Evolutionary conservation across 1,140 invertebrate species (phyloP), one percentile per base, ranked within the genome.

Genomic region (Gryllus bimaculatus): DNA sequence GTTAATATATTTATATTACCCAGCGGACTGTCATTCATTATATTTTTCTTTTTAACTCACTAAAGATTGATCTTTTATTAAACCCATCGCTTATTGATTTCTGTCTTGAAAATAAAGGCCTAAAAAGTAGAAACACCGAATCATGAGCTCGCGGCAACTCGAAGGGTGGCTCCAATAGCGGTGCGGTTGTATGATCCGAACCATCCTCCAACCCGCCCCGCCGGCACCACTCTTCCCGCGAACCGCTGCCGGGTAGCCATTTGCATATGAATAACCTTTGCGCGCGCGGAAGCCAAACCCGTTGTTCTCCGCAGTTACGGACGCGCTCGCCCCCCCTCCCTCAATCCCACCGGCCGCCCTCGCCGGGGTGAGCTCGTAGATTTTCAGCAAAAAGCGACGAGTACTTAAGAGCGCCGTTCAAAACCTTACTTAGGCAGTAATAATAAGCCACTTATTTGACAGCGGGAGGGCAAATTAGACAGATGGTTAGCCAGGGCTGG

Each of bases 361-460:
- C n/a, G 54, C 54, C 10, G 54, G 18, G 54, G 18, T 18, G 54
- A 15, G 18, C 54, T 66, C 54, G 10, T 18, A 54, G 8, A 18
- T 66, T 66, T 66, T 66, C 54, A 66, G 54, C 54, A 66, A n/a
- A n/a, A n/a, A n/a, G 10, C 54, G 54, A 66, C 54, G 54, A 66
- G n/a, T 66, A 66, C 54, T 66, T 66, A 66, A 66, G 54, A 66
- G 54, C 18, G 54, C 54, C n/a, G n/a, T 66, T 66, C 7, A 1
- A 66, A 66, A 66, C 2, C 54, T 66, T 66, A 66, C 54, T 66
- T 66, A 66, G n/a, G 54, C 54, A 13, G 18, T 66, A 66, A 66
- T 66, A 66, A 66, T 66, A 66, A 66, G 54, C 54, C 54, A 66
- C 54, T 66, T 66, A 66, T 66, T 66, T 66, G 54, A 66, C 54